Evolutionary conservation across 2,888 invertebrate genomes (phyloP).

Genomic region (Melangyna quadrimaculata): DNA sequence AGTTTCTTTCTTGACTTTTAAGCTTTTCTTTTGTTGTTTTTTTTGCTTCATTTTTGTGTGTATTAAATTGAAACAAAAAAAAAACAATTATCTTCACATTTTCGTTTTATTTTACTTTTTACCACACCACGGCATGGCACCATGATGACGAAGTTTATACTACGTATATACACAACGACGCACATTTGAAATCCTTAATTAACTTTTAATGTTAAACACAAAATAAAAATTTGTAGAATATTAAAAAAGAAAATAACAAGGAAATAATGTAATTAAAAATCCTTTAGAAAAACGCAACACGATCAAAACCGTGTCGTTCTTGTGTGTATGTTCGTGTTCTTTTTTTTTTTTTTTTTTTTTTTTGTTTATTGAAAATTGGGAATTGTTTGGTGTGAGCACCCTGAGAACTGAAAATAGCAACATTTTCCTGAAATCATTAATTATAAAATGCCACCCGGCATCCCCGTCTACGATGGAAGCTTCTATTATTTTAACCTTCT

Average conservation of each 20-base stretch:
- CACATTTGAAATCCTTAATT: slow-evolving; percentile 56
- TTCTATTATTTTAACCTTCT: slow-evolving; percentile 41
- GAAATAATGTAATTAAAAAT: slow-evolving; percentile 49
- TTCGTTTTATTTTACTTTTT: background rate
- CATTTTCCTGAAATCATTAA: slow-evolving; percentile 38
- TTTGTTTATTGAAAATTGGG: slow-evolving; percentile 32
- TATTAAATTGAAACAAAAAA: slow-evolving; percentile 22
- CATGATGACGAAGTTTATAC: background rate
- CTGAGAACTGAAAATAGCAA: slow-evolving; percentile 22
- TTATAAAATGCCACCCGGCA: slow-evolving; percentile 57
- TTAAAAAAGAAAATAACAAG: background rate
- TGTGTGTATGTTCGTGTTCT: background rate
- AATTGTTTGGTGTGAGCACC: slow-evolving; percentile 12
- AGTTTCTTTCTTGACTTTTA: slow-evolving; percentile 31
- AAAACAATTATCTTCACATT: slow-evolving; percentile 34
- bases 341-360: background rate
- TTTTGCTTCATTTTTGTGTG: background rate
- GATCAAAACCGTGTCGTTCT: slow-evolving; percentile 42
- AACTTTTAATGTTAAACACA: slow-evolving; percentile 38
- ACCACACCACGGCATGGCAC: slow-evolving; percentile 3
- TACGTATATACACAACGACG: background rate
- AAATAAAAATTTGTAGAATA: background rate
- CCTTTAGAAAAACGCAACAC: slow-evolving; percentile 36
- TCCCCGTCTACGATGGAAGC: background rate
- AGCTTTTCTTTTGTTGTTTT: background rate